Conservation (phyloP, 2,888 invertebrate genomes). For the Synergus itoensis region DNA sequence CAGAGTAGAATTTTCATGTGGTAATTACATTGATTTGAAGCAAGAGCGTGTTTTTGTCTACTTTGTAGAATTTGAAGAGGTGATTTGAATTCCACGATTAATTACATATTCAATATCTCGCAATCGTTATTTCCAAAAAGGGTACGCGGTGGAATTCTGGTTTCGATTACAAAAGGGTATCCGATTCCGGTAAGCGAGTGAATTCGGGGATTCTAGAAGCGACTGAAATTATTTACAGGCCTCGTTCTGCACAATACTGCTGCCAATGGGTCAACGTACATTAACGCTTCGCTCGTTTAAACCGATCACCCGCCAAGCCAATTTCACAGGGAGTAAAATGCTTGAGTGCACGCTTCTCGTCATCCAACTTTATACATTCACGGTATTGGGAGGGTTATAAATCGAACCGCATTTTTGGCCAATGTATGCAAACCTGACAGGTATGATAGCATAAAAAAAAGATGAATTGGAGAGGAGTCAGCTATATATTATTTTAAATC, state of each 20-base stretch:
- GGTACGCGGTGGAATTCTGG: not conserved
- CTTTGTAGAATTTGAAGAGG: not conserved
- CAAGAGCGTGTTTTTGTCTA: not conserved
- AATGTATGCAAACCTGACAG: conserved; percentile 33
- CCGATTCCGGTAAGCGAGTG: conserved; percentile 3
- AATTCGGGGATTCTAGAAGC: conserved; percentile 33
- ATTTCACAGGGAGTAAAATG: conserved; percentile 51
- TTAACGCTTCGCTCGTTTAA: conserved; percentile 58
- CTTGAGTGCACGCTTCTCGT: conserved; percentile 26
- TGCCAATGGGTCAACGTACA: conserved; percentile 55
- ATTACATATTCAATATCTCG: conserved; percentile 19
- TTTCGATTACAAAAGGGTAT: conserved; percentile 1
- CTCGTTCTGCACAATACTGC: conserved; percentile 50
- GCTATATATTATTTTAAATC: no score
- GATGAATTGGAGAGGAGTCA: not conserved
- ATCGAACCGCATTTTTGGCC: conserved; percentile 37
- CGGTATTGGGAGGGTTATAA: conserved; percentile 10
- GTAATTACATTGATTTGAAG: not conserved
- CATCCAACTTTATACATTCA: conserved; percentile 35
- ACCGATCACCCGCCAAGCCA: conserved; percentile 52
- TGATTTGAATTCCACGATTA: not conserved
- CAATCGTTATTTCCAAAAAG: conserved; percentile 19
- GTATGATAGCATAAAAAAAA: conserved; percentile 23
- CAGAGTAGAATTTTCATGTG: not conserved
- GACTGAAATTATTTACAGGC: conserved; percentile 57